Evolutionary conservation across 2,797 vertebrate species (phyloP), one percentile per base, ranked within the genome.

Genomic region (Coracias cyanogaster): DNA sequence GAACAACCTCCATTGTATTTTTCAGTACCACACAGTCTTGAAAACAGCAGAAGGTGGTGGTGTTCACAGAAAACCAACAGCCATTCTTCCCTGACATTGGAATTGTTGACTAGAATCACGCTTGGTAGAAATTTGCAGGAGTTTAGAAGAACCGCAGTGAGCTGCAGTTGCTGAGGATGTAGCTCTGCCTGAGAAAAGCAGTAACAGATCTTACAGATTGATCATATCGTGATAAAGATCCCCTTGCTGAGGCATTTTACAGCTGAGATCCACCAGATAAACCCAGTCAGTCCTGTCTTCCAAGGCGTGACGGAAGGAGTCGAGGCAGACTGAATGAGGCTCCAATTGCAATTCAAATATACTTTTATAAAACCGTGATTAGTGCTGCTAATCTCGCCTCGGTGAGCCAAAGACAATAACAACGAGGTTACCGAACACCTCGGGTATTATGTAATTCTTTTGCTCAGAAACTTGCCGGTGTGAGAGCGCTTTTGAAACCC

Each of bases 401-500:
- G 21, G 39, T 86, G 37, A 95, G 31, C 73, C 85, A 94, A 93
- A 94, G 90, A 67, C 87, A 96, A 90, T 96, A 92, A 84, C 87
- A 57, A 48, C 1, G 6, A 82, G 10, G 19, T 95, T 93, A 82
- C 86, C 0, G 12, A 96, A 90, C 91, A 84, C 88, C 88, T 96
- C 41, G 24, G 20, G 15, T 58, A 65, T 93, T 94, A 81, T 85
- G 93, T 84, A 90, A 95, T 88, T 69, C 57, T 86, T 81, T 35
- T 86, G 73, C 93, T 93, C 52, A 72, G 85, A 88, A 84, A 86
- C 92, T 86, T 74, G 66, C 88, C 90, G 93, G 80, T 80, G 48
- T 86, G 74, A 93, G 81, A 95, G 45, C n/a, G 77, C 90, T 89
- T 95, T 94, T 82, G 93, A 94, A 96, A 96, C 76, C 74, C 86